A percentile compares a stretch with the other conserved stretches of the same genome.
Evolutionary conservation across 2,888 invertebrate species (phyloP).

Genomic region (Drosophila merina): DNA sequence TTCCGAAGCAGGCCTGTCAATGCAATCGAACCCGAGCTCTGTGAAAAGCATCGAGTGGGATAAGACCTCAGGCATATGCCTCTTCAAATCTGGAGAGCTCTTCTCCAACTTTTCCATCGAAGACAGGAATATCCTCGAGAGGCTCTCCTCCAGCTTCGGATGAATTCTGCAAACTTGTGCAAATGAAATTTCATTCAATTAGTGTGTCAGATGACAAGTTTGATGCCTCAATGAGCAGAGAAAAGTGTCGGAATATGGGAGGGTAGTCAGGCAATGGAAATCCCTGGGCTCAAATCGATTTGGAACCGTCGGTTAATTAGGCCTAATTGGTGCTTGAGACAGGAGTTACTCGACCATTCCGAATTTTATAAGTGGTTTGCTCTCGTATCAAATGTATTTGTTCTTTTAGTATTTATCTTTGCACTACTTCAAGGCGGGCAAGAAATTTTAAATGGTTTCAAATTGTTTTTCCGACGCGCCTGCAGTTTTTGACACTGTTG

Average conservation of each 20-base stretch:
- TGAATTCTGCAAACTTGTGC: slow-evolving; percentile 26
- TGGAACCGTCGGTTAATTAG: slow-evolving; percentile 13
- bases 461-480: slow-evolving; percentile 24
- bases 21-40: slow-evolving; percentile 10
- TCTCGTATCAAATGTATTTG: too few relatives aligned
- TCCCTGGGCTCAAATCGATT: slow-evolving; percentile 3
- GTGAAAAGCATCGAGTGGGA: slow-evolving; percentile 32
- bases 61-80: slow-evolving; percentile 21
- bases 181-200: slow-evolving; percentile 47
- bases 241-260: slow-evolving; percentile 1
- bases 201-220: slow-evolving; percentile 33
- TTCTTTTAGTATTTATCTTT: background rate
- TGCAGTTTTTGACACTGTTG: slow-evolving; percentile 48
- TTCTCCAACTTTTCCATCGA: background rate
- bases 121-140: background rate
- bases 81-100: slow-evolving; percentile 30
- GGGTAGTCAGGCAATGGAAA: slow-evolving; percentile 9
- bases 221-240: slow-evolving; percentile 28
- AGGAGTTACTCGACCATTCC: background rate
- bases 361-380: background rate
- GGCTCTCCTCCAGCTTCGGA: background rate
- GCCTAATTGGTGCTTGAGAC: slow-evolving; percentile 8
- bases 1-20: slow-evolving; percentile 9
- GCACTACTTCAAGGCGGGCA: background rate
- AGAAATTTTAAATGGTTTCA: slow-evolving; percentile 28